Evolutionary conservation across 2,113 vertebrate genomes (phyloP).

Genomic region (Colaptes auratus): DNA sequence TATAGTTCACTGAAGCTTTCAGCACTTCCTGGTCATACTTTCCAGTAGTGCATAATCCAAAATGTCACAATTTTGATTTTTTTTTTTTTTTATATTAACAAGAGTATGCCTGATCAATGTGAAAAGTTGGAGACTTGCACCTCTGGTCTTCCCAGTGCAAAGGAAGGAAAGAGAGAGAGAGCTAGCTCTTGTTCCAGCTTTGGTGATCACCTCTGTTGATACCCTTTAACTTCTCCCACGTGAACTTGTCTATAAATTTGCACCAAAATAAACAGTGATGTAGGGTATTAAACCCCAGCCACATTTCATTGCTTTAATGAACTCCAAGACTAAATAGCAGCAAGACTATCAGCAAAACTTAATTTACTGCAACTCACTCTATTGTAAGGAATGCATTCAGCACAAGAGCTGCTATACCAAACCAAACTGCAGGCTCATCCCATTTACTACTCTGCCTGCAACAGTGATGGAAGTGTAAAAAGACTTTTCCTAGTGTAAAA

Average conservation of each 20-base stretch:
- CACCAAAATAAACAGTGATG: not conserved
- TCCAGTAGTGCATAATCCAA: not conserved
- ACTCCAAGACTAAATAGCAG: not conserved
- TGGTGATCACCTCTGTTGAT: not conserved
- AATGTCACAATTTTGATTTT: not conserved
- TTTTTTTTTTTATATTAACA: not conserved
- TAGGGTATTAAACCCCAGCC: not conserved
- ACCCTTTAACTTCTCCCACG: not conserved
- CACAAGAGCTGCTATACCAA: not conserved
- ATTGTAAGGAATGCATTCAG: slow-evolving; percentile 7
- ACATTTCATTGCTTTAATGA: slow-evolving; percentile 2
- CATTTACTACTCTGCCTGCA: not conserved
- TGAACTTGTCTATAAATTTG: not conserved
- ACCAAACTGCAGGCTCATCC: not conserved
- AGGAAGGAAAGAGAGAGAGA: not conserved
- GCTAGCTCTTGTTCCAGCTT: not conserved
- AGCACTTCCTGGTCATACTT: not conserved
- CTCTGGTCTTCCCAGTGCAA: not conserved
- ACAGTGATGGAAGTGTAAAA: not conserved
- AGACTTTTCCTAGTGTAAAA: not conserved
- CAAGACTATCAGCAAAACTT: not conserved
- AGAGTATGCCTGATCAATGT: not conserved
- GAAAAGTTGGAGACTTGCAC: not conserved
- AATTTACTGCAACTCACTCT: not conserved
- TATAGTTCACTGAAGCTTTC: not conserved